Base-by-base conservation (phyloP, 2,113 vertebrate species). In the Callopanchax toddi region DNA sequence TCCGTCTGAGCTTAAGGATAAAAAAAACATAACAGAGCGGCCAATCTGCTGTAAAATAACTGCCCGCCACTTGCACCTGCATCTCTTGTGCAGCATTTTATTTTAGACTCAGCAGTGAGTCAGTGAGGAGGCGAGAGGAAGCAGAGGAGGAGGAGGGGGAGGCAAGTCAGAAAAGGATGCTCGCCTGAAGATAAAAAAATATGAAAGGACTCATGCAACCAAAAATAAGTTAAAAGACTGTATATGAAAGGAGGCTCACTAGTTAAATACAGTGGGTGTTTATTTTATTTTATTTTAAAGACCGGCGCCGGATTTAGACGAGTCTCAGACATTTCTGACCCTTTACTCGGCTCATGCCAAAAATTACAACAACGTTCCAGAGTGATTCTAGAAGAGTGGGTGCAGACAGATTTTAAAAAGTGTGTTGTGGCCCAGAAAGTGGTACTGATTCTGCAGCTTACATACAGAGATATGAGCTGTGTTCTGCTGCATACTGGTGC, bases 41-140 rank as follows among this genome's bases (percentile, higher is more conserved):
- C 75, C 69, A 66, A 76, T 77, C 55, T 58, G 12, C 18, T 52
- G 53, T 54, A 67, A 78, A 74, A 63, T 39, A 42, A 61, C 59
- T 50, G 76, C 5, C 67, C 43, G 70, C 80, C 59, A 56, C 53
- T 76, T 74, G 51, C 74, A 82, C 81, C 81, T 82, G 78, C 68
- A 64, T 70, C 71, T 69, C 61, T 76, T 66, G 51, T 60, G 56
- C 17, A 53, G 63, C 20, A 11, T 75, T 84, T 84, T 84, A 80
- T 89, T 87, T 87, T 84, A 81, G 52, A 72, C 60, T n/a, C 56
- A 16, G 78, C 65, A 60, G 32, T 83, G 84, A 86, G 79, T 88
- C 86, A 87, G 78, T 76, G 54, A 68, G 44, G 56, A 76, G 60
- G 64, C 57, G 76, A 67, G 76, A 74, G 58, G 68, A 62, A 45